Percentiles rank a stretch among this genome's conserved stretches.
Evolutionary conservation across 2,797 vertebrate species (phyloP).

Genomic region (Falco novaeseelandiae): DNA sequence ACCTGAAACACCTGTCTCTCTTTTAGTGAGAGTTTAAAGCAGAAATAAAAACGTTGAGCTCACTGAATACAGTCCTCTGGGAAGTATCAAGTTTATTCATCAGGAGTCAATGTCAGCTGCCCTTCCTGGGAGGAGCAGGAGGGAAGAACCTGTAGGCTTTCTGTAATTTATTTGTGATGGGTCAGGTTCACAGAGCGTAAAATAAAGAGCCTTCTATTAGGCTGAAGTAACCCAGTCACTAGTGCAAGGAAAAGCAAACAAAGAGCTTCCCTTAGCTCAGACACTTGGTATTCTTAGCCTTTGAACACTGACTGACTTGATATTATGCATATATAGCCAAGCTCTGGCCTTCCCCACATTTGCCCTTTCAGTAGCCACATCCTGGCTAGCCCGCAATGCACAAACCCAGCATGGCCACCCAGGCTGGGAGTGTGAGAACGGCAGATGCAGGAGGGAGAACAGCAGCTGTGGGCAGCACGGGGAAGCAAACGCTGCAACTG

Average conservation of each 20-base stretch:
- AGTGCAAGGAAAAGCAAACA: conserved; percentile 63
- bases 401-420: not conserved
- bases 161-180: conserved; percentile 61
- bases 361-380: conserved; percentile 26
- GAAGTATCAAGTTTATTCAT: not conserved
- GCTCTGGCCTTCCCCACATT: not conserved
- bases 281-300: conserved; percentile 28
- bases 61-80: not conserved
- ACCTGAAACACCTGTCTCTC: not conserved
- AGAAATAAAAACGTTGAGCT: not conserved
- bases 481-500: not conserved
- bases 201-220: conserved; percentile 68
- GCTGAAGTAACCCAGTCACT: conserved; percentile 42
- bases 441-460: not conserved
- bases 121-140: conserved; percentile 17
- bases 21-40: not conserved
- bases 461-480: not conserved
- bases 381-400: not conserved
- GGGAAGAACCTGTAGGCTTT: not conserved
- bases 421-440: not conserved
- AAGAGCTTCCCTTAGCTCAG: conserved; percentile 49
- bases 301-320: not conserved
- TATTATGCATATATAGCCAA: not conserved
- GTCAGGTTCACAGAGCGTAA: conserved; percentile 61
- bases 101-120: not conserved